These are phyloP conservation scores for Xiphophorus birchmanni DNA, from an alignment of 2,797 vertebrate species.

Conservation along the genomic window DNA sequence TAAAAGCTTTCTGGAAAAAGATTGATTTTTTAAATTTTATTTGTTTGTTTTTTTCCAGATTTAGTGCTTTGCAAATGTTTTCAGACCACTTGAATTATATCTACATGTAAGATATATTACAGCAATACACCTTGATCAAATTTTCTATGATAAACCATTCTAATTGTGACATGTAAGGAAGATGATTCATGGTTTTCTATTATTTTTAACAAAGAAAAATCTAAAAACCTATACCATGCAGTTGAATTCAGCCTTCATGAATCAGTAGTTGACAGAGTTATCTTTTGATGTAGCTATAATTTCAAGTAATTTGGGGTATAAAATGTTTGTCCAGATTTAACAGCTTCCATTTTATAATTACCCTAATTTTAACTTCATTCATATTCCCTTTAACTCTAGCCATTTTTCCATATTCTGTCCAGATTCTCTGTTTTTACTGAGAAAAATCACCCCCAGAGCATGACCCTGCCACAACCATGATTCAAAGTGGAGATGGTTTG, in stretches of 20 bases:
- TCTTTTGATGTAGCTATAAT: neutral
- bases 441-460: neutral
- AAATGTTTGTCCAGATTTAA: neutral
- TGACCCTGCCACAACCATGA: neutral
- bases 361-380: too few species aligned
- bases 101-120: neutral
- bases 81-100: neutral
- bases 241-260: neutral
- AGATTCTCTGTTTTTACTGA: neutral
- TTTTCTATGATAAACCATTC: neutral
- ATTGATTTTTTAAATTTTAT: neutral
- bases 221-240: neutral
- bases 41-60: neutral
- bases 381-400: neutral
- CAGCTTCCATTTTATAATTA: too few species aligned
- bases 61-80: neutral
- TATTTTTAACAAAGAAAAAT: neutral
- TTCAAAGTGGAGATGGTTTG: neutral
- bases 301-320: neutral
- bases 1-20: constrained; percentile 33
- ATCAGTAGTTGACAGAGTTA: neutral
- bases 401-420: neutral
- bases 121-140: neutral
- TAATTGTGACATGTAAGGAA: neutral
- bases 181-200: neutral